Base-by-base conservation (phyloP, 2,797 vertebrate species). In the Liasis olivaceus region DNA sequence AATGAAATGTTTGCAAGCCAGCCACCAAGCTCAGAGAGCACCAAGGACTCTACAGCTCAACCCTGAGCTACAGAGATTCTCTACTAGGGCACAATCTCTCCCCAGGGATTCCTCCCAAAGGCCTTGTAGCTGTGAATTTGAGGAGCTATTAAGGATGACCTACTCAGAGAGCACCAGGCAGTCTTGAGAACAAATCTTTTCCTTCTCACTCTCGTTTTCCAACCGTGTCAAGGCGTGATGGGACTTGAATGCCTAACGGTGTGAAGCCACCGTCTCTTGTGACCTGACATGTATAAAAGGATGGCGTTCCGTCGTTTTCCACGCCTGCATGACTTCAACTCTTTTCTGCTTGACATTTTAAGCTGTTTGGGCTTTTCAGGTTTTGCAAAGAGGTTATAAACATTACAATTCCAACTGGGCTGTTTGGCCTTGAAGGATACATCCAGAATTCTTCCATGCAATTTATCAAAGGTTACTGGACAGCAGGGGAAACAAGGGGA, bases 261-360 rank as follows among this genome's bases (percentile, higher is more conserved):
- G 60, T 15, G 60, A 36, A 62, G 5, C 66, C 24, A 7, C 69
- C 31, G 56, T 26, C 59, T 59, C 13, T n/a, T 5, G 28, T 5
- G 17, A 42, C 8, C 36, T n/a, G 42, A n/a, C 7, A 54, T 31
- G 42, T 17, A 59, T 12, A 72, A 59, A 22, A 87, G 6, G 28
- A 51, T 17, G 42, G 2, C 0, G 17, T 42, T 42, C 20, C 9
- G 22, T 42, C 69, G 7, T 11, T 36, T 77, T 42, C 42, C 31
- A 77, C 0, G 17, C 72, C 42, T 0, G 7, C 7, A 1, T 3
- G 31, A 42, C 69, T 77, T 42, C 0, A 1, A 1, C 22, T 47
- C 3, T 31, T 17, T n/a, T 62, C 58, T 12, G 1, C 24, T 54
- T 87, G 31, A 87, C 36, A 81, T 64, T 60, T 90, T 20, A 93